A percentile compares a stretch with the other conserved stretches of the same genome.
These are phyloP conservation scores for Pyrochroa serraticornis DNA, from an alignment of 2,888 invertebrate species.

Conservation along the genomic window DNA sequence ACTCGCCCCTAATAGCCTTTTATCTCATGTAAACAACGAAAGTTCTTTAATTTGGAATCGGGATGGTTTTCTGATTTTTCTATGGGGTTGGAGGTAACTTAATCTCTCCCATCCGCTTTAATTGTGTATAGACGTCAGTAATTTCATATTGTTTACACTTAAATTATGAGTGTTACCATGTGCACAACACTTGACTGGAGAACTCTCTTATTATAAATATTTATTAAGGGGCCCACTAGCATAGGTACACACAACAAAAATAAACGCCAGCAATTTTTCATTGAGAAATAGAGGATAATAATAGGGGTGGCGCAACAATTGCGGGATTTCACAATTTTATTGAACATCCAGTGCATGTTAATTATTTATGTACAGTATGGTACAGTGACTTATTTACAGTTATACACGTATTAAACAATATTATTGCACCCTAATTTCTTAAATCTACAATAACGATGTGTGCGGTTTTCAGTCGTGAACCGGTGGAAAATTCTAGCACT, in stretches of 20 bases:
- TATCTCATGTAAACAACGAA: slow-evolving; percentile 26
- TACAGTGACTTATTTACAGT: slow-evolving; percentile 29
- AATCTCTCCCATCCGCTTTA: slow-evolving; percentile 37
- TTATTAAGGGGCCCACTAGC: slow-evolving; percentile 37
- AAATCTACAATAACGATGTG: slow-evolving; percentile 9
- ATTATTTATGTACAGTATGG: slow-evolving; percentile 26
- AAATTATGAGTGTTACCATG: slow-evolving; percentile 50
- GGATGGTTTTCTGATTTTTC: slow-evolving; percentile 3
- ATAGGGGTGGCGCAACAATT: neutral
- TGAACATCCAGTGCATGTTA: neutral
- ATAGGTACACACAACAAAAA: slow-evolving; percentile 24
- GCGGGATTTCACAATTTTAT: slow-evolving; percentile 5
- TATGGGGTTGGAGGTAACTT: slow-evolving; percentile 34
- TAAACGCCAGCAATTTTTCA: slow-evolving; percentile 17
- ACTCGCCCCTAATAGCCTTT: slow-evolving; percentile 28
- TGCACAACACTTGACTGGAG: slow-evolving; percentile 50
- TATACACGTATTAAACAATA: slow-evolving; percentile 15
- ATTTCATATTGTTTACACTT: slow-evolving; percentile 50
- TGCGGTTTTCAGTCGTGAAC: slow-evolving; percentile 13
- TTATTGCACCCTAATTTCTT: slow-evolving; percentile 23
- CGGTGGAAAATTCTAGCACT: slow-evolving; percentile 14
- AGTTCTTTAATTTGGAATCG: slow-evolving; percentile 8
- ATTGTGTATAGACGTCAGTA: slow-evolving; percentile 42
- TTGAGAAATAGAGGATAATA: slow-evolving; percentile 1
- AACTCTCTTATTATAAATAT: slow-evolving; percentile 48